Base-by-base conservation (phyloP, 1,140 invertebrate species). In the Ooceraea biroi region DNA sequence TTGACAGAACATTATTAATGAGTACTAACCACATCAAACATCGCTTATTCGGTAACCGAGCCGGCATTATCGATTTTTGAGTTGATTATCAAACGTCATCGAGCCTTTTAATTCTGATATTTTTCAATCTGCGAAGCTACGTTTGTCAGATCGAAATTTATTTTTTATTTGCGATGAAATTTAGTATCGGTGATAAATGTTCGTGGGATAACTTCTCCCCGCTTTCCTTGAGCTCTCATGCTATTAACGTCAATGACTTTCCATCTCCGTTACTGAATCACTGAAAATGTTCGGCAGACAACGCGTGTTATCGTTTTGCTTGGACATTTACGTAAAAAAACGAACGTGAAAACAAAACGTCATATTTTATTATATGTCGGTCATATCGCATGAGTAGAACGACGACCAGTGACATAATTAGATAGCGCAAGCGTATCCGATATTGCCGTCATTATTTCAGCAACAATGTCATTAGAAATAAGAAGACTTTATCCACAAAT, bases 381-480 rank as follows among this genome's bases (percentile, higher is more conserved):
- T 80, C 25, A 58, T 80, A 36, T 80, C 50, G 65, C 69, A n/a
- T 69, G 36, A 80, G 52, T 71, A 80, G 41, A 71, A 80, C 65
- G 65, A 80, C 65, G 36, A 80, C 27, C 36, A 69, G n/a, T 77
- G 48, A 71, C 19, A 80, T 80, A 80, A 71, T 80, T 69, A 69
- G 76, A 71, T 80, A 80, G 76, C 76, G 65, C 65, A 80, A 80
- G 76, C 76, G 76, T 80, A 80, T 71, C 65, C 36, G 76, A 71
- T 80, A 80, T 80, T 80, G 76, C 76, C 65, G 65, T 80, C 76
- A 80, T 69, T 69, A 69, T 80, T 80, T 71, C 76, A 80, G 76
- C 76, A 80, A 80, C 76, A 80, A 80, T 80, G 65, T 71, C 76
- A 36, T 80, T 65, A 80, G 76, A 80, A 80, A 57, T 71, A 52